Evolutionary conservation across 2,113 vertebrate genomes (phyloP), one percentile per base, ranked within the genome.

Genomic region (Entomyzon cyanotis): DNA sequence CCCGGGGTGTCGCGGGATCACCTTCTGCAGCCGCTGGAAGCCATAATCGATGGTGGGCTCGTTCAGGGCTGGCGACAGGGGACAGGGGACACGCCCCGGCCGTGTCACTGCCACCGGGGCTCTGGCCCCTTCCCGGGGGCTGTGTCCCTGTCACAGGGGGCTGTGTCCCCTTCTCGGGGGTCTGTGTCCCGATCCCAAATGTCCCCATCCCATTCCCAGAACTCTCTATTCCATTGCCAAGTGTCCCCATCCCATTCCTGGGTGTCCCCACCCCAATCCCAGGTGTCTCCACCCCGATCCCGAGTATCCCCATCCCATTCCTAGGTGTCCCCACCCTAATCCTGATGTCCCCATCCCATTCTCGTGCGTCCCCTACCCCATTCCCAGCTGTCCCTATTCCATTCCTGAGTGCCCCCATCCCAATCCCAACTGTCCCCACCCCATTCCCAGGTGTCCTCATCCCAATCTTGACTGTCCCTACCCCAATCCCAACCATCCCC

Each of bases 11-110:
- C 99, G 98, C 30, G 99, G 99, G 50, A 99, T 99, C 91, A 99
- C 98, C 97, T 99, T 99, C 97, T 99, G 99, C 96, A 99, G 91
- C 95, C 99, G 97, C 98, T 99, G 99, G 97, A 99, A 99, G 79
- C 99, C 99, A 27, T 99, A 99, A 98, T 99, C 99, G 14, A 99
- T 99, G 95, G 99, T 99, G 41, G 94, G 94, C 42, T 95, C 94
- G 2, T 95, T 95, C 56, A 95, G 87, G 1, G 94, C 94, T 95
- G 96, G 46, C 21, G 47, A 28, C 19, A 14, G 37, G 13, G n/a
- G 33, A 56, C 55, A 56, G 46, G 46, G 46, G 46, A 47, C 46
- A 47, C 20, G 46, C 46, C 46, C 46, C 46, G 44, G 46, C 46
- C 20, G 46, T 21, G 46, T 21, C 46, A 47, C 46, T 47, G 46